Evolutionary conservation across 2,113 vertebrate genomes (phyloP).

Genomic region (Aleadryas rufinucha): DNA sequence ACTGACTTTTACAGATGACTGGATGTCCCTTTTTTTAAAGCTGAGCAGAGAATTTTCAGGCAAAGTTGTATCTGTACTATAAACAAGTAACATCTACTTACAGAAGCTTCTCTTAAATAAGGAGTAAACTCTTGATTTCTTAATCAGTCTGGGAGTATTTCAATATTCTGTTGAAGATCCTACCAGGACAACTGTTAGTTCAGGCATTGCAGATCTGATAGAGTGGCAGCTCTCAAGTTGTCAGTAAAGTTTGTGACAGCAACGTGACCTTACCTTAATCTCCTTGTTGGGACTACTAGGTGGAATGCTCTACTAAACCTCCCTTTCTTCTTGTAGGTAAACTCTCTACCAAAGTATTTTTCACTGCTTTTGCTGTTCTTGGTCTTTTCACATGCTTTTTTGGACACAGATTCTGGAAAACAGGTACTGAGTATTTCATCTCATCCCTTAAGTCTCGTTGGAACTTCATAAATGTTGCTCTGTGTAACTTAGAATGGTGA

Average conservation of each 20-base stretch:
- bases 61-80: background rate
- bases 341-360: conserved; percentile 87
- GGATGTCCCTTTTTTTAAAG: background rate
- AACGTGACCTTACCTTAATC: background rate
- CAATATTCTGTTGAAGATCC: background rate
- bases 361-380: conserved; percentile 81
- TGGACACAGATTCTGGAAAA: conserved; percentile 94
- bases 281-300: background rate
- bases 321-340: conserved; percentile 71
- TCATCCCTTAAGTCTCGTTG: background rate
- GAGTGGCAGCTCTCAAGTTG: background rate
- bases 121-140: background rate
- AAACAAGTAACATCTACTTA: background rate
- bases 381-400: conserved; percentile 91
- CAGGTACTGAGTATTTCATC: conserved; percentile 68
- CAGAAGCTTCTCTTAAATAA: background rate
- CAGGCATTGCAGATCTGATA: background rate
- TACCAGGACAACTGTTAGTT: background rate
- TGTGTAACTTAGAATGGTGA: background rate
- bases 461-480: background rate
- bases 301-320: background rate
- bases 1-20: background rate
- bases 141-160: background rate
- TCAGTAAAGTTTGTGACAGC: background rate
- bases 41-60: background rate